Percentiles rank a stretch among this genome's conserved stretches.
Evolutionary conservation across 2,888 invertebrate genomes (phyloP).

Genomic region (Branchellion lobata): DNA sequence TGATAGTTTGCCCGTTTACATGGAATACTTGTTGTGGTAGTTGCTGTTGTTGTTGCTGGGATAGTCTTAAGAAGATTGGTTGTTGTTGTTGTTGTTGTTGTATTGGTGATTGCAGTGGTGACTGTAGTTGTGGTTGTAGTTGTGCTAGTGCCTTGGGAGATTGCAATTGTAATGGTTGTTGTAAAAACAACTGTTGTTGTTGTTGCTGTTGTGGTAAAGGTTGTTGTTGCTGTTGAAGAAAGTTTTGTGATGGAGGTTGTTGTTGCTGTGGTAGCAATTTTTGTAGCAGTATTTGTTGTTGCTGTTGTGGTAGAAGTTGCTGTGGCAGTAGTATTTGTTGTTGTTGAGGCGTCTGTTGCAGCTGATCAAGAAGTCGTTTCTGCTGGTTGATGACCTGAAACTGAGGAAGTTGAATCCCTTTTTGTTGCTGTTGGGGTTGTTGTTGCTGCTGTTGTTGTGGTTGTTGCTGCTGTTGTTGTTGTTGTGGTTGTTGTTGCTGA

Average conservation of each 20-base stretch:
- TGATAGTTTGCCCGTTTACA: background rate
- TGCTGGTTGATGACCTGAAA: background rate
- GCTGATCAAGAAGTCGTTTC: background rate
- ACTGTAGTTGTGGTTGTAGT: background rate
- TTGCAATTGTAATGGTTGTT: background rate
- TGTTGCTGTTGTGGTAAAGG: background rate
- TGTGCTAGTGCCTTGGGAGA: too few species aligned
- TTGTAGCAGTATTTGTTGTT: background rate
- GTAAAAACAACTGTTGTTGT: background rate
- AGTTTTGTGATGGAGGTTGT: background rate
- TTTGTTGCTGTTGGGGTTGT: too few species aligned
- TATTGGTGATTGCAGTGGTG: too few species aligned
- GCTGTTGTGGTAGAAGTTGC: background rate
- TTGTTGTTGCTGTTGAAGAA: background rate
- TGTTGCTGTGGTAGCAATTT: background rate
- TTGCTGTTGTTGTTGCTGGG: slow-evolving; percentile 9
- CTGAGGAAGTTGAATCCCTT: too few species aligned
- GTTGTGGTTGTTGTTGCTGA: too few species aligned
- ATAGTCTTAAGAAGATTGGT: background rate
- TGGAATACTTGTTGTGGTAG: background rate
- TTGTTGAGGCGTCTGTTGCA: background rate
- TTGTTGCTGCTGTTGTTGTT: too few species aligned
- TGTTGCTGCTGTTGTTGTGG: too few species aligned
- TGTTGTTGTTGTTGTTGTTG: background rate
- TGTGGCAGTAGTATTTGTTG: background rate